phyloP scores from a whole-genome alignment of 2,797 vertebrate species.

The Cyclura pinguis region DNA sequence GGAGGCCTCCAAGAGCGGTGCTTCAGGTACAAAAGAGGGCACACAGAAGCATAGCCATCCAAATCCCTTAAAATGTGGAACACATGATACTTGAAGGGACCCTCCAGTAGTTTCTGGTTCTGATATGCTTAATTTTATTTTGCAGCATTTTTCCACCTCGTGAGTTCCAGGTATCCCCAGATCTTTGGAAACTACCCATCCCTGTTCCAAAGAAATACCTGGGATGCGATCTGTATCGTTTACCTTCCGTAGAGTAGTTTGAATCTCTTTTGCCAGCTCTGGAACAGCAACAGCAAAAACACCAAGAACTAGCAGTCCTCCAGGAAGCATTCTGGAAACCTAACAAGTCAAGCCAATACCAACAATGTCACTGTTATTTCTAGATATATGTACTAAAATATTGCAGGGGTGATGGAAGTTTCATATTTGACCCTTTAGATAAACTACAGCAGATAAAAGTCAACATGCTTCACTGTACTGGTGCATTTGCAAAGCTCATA shows the following conservation, averaged over 20 bases:
- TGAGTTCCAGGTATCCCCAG: too few species aligned
- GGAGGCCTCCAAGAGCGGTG: too few species aligned
- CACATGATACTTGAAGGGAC: too few species aligned
- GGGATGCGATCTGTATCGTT: conserved; percentile 16
- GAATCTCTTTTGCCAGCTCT: conserved; percentile 86
- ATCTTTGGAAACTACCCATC: too few species aligned
- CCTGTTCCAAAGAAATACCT: background rate
- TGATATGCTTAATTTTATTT: too few species aligned
- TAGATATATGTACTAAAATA: background rate
- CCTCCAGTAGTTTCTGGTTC: too few species aligned
- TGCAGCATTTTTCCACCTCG: too few species aligned
- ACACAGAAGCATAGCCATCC: too few species aligned
- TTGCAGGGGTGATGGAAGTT: background rate
- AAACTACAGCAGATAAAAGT: background rate
- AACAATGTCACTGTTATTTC: background rate
- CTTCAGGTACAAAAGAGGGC: too few species aligned
- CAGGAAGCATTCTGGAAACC: conserved; percentile 96
- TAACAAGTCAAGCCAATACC: conserved; percentile 65
- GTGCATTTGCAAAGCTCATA: background rate
- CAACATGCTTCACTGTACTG: background rate
- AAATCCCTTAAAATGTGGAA: too few species aligned
- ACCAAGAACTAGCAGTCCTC: conserved; percentile 90
- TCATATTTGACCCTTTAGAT: too few species aligned
- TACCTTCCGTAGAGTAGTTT: conserved; percentile 87
- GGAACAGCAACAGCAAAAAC: conserved; percentile 88